phyloP scores from a whole-genome alignment of 2,888 invertebrate genomes.

The Caenorhabditis sp. region DNA sequence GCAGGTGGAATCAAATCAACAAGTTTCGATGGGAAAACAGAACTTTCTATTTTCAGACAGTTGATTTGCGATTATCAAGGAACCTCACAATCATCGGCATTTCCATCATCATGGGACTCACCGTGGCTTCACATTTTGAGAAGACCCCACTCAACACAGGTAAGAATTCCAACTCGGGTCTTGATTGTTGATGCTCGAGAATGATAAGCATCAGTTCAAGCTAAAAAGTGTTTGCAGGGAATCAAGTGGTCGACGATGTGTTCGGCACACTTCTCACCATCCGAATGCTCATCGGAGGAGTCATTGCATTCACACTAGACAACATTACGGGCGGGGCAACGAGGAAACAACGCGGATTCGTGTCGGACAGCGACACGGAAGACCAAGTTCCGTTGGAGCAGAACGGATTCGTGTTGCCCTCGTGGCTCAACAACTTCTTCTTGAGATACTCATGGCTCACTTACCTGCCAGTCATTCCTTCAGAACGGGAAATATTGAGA shows the following conservation, averaged over 20 bases:
- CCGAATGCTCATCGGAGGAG: conserved; percentile 84
- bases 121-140: conserved; percentile 71
- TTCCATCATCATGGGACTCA: conserved; percentile 73
- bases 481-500: conserved; percentile 38
- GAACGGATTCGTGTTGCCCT: conserved; percentile 55
- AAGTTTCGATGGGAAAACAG: conserved; percentile 8
- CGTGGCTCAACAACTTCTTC: conserved; percentile 45
- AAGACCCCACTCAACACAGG: conserved; percentile 66
- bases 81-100: conserved; percentile 78
- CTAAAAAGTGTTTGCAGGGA: conserved; percentile 22
- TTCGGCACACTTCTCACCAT: conserved; percentile 78
- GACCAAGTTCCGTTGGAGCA: conserved; percentile 12
- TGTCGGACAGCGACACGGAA: conserved; percentile 32
- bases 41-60: conserved; percentile 49
- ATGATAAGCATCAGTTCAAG: not conserved
- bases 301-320: conserved; percentile 84
- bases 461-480: conserved; percentile 45
- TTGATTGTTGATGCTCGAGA: not conserved
- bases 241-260: conserved; percentile 69
- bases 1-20: too few species aligned
- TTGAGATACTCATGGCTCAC: conserved; percentile 50
- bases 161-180: too few species aligned
- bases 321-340: conserved; percentile 57
- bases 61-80: conserved; percentile 68
- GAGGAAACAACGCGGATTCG: conserved; percentile 49